Evolutionary conservation across 2,113 vertebrate species (phyloP).

Genomic region (Mobula birostris): DNA sequence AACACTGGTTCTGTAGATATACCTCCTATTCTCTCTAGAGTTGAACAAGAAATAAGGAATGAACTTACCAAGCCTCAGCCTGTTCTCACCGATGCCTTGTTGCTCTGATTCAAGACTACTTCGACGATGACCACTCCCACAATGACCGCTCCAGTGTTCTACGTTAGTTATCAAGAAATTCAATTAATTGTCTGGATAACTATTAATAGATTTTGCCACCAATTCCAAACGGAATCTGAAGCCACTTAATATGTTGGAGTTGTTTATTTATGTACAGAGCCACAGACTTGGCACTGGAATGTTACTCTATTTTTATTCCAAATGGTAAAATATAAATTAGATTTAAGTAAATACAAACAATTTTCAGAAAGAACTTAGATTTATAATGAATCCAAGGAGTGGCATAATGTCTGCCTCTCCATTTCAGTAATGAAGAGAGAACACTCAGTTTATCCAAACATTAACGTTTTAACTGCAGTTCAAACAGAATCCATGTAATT

Average conservation of each 20-base stretch:
- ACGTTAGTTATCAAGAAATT: not conserved
- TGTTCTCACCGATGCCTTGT: no score
- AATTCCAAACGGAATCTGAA: not conserved
- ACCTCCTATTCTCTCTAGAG: no score
- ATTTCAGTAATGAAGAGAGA: not conserved
- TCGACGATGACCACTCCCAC: no score
- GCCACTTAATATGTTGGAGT: not conserved
- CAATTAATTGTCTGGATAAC: not conserved
- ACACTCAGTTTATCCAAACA: not conserved
- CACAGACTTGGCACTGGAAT: not conserved
- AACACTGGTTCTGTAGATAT: no score
- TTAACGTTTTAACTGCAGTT: not conserved
- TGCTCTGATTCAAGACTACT: no score
- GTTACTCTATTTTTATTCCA: not conserved
- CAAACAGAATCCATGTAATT: not conserved
- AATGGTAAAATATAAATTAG: not conserved
- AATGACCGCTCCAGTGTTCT: no score
- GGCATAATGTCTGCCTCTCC: no score
- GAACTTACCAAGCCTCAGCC: no score
- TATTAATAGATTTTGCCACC: not conserved
- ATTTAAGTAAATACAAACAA: not conserved
- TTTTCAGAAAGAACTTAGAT: not conserved
- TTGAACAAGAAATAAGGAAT: no score
- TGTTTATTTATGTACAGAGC: not conserved
- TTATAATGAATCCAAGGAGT: not conserved